phyloP scores from a whole-genome alignment of 2,113 vertebrate genomes.

The Polyodon spathula region DNA sequence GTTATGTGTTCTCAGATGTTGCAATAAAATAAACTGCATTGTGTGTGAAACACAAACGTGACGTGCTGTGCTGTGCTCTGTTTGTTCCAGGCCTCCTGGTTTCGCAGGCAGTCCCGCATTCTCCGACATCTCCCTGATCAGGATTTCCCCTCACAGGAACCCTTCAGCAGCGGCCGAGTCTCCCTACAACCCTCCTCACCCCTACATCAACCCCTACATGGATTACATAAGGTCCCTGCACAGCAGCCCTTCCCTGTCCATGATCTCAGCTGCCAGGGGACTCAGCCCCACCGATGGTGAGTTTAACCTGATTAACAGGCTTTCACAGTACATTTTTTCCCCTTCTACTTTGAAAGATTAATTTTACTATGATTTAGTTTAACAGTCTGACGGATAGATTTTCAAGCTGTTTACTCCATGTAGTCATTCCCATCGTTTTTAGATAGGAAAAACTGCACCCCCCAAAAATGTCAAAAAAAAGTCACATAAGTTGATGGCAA shows the following conservation, averaged over 20 bases:
- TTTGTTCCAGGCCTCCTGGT: conserved; percentile 72
- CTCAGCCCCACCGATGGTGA: conserved; percentile 93
- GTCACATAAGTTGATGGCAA: no score
- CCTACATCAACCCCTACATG: conserved; percentile 96
- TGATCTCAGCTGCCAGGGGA: conserved; percentile 86
- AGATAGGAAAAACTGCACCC: no score
- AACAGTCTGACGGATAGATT: no score
- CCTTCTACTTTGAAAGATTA: no score
- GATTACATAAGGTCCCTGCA: conserved; percentile 96
- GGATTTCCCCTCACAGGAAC: conserved; percentile 92
- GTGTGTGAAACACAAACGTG: not conserved
- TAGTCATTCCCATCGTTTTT: no score
- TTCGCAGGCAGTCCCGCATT: conserved; percentile 86
- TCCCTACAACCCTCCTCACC: conserved; percentile 88
- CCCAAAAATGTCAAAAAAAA: no score
- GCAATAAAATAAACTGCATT: no score
- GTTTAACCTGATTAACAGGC: conserved; percentile 34
- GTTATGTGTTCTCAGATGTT: no score
- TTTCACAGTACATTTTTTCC: no score
- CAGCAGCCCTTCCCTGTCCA: conserved; percentile 91
- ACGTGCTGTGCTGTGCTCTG: conserved; percentile 28
- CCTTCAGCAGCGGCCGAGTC: conserved; percentile 81
- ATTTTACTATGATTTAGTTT: no score
- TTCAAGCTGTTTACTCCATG: no score
- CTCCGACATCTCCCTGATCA: conserved; percentile 90